Evolutionary conservation across 30 jellyfish, hydroid and myxozoan species (phyloP), one percentile per base, ranked within the genome.

Genomic region (Aurelia aurita): DNA sequence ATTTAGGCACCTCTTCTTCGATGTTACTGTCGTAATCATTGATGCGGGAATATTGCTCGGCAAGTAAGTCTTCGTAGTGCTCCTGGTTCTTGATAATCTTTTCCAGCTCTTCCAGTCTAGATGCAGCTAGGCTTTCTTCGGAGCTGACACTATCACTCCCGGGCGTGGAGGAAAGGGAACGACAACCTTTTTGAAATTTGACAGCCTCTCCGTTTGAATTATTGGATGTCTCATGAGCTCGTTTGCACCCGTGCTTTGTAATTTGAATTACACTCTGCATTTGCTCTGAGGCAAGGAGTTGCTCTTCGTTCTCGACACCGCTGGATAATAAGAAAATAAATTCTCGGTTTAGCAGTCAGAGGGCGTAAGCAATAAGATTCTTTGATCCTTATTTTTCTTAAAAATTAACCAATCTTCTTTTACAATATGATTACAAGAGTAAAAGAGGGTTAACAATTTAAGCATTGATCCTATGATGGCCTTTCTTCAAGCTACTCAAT

Each of bases 21-120:
- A 67, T 49, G 67, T 66, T 75, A 60, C 84, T 65, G 0, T 73
- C 91, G 18, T 77, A 83, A 26, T 61, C 82, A 51, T 77, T 57
- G 35, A 21, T 27, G 72, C 18, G 53, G 8, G 64, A 69, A 66
- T 89, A 81, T 53, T 69, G 82, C 61, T 80, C 97, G 0, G 82
- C 90, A 49, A 76, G 54, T 22, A 49, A 39, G 71, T 64, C 87
- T 63, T 84, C 95, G 58, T 80, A 89, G 29, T 78, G 90, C 39
- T 89, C 86, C 54, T 85, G 88, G 71, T 80, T 72, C 21, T 68
- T 83, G 55, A 58, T 64, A 60, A 83, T 59, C 35, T 43, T 39
- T 71, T 80, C 95, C 78, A 94, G 47, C 49, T 87, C 99, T 29
- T 95, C 97, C 90, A 74, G 69, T 58, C 94, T 89, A 6, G 96